phyloP scores from a whole-genome alignment of 2,797 vertebrate species.

The Myioborus melanocephalus region DNA sequence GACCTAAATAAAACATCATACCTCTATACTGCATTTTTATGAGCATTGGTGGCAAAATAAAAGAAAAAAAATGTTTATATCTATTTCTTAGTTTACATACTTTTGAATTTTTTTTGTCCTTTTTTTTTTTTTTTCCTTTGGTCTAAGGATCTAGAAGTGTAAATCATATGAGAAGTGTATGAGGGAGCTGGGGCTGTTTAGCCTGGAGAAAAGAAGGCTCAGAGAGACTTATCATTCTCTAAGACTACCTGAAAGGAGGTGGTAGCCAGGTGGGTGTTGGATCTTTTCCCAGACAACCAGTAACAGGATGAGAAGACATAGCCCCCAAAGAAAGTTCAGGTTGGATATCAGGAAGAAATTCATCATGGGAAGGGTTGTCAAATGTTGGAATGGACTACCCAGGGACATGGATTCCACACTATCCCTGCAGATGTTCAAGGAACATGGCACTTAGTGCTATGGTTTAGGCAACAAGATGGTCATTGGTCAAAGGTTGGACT shows the following conservation, averaged over 20 bases:
- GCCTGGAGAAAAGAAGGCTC: background rate
- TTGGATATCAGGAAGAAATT: background rate
- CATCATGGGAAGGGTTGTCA: rapidly evolving
- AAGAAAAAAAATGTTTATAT: background rate
- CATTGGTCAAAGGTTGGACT: background rate
- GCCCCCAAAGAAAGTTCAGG: background rate
- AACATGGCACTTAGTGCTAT: background rate
- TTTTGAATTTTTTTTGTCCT: background rate
- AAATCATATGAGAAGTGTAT: background rate
- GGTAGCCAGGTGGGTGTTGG: background rate
- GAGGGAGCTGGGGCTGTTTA: background rate
- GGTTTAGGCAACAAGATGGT: background rate
- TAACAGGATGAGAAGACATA: background rate
- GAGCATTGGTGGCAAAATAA: background rate
- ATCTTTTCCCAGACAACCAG: background rate
- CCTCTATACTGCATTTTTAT: background rate
- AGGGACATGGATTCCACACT: background rate
- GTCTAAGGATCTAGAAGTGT: background rate
- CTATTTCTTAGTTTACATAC: background rate
- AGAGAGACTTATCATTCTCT: background rate
- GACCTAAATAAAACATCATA: background rate
- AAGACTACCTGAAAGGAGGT: background rate
- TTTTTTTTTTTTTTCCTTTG: background rate
- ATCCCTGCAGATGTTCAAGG: background rate
- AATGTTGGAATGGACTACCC: background rate